Conservation (phyloP, 2,797 vertebrate species). For the Onychomys leucogaster region DNA sequence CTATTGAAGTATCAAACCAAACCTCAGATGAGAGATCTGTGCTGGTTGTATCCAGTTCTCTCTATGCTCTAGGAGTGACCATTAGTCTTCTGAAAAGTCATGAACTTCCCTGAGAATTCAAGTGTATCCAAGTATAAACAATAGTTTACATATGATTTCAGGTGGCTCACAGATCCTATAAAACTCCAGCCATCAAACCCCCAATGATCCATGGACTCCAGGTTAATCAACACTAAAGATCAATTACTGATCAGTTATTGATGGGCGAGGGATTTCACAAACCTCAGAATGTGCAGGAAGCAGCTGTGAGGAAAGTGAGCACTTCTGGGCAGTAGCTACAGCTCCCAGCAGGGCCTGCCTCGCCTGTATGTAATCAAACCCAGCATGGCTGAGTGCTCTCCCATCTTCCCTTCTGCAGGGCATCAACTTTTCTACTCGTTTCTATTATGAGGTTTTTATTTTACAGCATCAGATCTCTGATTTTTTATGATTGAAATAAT, state of each 20-base stretch:
- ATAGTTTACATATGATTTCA: not conserved
- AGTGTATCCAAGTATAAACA: not conserved
- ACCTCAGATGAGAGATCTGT: not conserved
- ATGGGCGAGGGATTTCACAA: constrained; percentile 34
- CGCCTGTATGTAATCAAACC: not conserved
- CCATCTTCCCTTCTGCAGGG: constrained; percentile 39
- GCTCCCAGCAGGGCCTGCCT: not conserved
- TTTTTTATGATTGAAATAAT: constrained; percentile 56
- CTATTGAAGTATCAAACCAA: not conserved
- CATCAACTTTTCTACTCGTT: constrained; percentile 25
- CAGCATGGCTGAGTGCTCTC: constrained; percentile 2
- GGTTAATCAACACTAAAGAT: constrained; percentile 48
- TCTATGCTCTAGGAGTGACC: not conserved
- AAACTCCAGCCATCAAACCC: not conserved
- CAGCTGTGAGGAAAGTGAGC: constrained; percentile 10
- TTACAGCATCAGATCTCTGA: constrained; percentile 41
- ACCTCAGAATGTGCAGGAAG: constrained; percentile 34
- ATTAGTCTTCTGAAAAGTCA: constrained; percentile 6
- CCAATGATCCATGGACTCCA: not conserved
- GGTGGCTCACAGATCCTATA: not conserved
- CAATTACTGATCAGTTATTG: constrained; percentile 26
- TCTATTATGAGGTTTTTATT: constrained; percentile 55
- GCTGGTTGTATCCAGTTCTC: not conserved
- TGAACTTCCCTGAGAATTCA: constrained; percentile 1
- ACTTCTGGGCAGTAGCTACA: constrained; percentile 24